phyloP scores from a whole-genome alignment of 2,113 vertebrate genomes.

The Notothenia coriiceps region DNA sequence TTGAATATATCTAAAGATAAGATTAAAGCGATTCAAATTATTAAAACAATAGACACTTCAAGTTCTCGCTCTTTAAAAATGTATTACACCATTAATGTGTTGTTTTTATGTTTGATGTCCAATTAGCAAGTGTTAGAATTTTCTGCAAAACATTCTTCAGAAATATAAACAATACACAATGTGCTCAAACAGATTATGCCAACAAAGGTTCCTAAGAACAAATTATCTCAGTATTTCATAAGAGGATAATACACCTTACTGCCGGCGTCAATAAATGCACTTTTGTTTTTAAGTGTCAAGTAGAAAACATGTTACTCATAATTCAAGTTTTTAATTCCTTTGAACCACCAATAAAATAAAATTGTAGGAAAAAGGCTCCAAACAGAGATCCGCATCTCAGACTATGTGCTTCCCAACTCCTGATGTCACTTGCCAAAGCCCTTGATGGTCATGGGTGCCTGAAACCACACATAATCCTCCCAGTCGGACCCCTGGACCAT shows the following conservation, averaged over 20 bases:
- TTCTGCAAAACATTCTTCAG: slow-evolving; percentile 20
- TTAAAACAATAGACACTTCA: slow-evolving; percentile 23
- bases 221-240: neutral
- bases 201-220: neutral
- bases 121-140: neutral
- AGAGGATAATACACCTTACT: neutral
- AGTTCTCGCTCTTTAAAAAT: slow-evolving; percentile 36
- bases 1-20: neutral
- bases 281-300: slow-evolving; percentile 1
- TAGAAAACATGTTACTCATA: neutral
- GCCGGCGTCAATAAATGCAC: neutral
- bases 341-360: slow-evolving; percentile 40
- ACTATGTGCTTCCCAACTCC: neutral
- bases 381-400: slow-evolving; percentile 9
- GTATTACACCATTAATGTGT: slow-evolving; percentile 45
- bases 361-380: neutral
- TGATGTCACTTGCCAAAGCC: slow-evolving; percentile 87
- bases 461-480: slow-evolving; percentile 95
- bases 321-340: slow-evolving; percentile 22
- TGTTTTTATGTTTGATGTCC: slow-evolving; percentile 15
- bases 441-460: slow-evolving; percentile 91
- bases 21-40: slow-evolving; percentile 15
- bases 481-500: slow-evolving; percentile 56
- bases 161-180: slow-evolving; percentile 23
- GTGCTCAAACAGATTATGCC: neutral